Base-by-base conservation (phyloP, 2,888 invertebrate genomes). In the Leucophenga montana region DNA sequence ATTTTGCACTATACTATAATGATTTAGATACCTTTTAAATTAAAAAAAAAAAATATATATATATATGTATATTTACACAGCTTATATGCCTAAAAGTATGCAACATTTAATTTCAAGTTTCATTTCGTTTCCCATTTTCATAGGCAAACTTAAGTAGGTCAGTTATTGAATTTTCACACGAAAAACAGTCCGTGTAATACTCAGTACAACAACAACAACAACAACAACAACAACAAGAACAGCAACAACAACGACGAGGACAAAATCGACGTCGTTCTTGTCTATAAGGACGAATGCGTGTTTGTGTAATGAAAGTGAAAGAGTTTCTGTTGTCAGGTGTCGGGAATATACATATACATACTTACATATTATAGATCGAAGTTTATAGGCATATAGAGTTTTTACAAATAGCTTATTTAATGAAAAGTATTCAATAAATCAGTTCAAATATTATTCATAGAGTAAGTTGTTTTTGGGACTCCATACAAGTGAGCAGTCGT, bases 121-220 rank as follows among this genome's bases (percentile, higher is more conserved):
- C 16, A 16, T n/a, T 53, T 53, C 18, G 8, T 56, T 27, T 20
- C 22, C 22, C 16, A 20, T 56, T 31, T 61, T 27, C 33, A 33
- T 54, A 50, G 6, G 65, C 31, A 62, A 71, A 54, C 75, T 77
- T 82, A 86, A 80, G 77, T 86, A 86, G 85, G 85, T 85, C 85
- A 85, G 85, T 85, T 85, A 85, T 86, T 83, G 85, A 85, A 83
- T 85, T 85, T 83, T 78, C 78, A 75, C 74, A 71, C 53, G 75
- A 54, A 53, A 54, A 57, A 48, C 53, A 68, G 48, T 54, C 54
- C 48, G 59, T 4, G 4, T 27, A 27, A 27, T 27, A 62, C 18
- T n/a, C n/a, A n/a, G n/a, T n/a, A n/a, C n/a, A 61, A 61, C 27
- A 62, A 70, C 31, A 70, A 44, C 53, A 61, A 53, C n/a, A 62